phyloP scores from a whole-genome alignment of 2,797 vertebrate species.

The Paratrypauchen microcephalus region DNA sequence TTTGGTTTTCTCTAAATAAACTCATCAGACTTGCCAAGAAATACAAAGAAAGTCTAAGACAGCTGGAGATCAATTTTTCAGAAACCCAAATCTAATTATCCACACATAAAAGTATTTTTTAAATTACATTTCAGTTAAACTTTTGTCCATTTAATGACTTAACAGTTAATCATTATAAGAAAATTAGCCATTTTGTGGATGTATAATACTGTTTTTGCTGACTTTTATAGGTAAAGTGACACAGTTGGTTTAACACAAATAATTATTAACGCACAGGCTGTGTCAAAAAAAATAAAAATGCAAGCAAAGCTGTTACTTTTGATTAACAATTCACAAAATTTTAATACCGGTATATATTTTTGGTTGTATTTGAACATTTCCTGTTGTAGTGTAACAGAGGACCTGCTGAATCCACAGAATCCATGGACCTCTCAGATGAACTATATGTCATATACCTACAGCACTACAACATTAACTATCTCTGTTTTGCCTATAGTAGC shows the following conservation, averaged over 20 bases:
- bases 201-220: conserved; percentile 30
- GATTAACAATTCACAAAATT: background rate
- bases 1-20: conserved; percentile 12
- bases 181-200: conserved; percentile 16
- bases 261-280: conserved; percentile 17
- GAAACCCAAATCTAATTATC: conserved; percentile 6
- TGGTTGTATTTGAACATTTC: background rate
- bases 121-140: background rate
- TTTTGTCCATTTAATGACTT: background rate
- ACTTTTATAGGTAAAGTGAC: conserved; percentile 14
- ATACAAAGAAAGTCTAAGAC: conserved; percentile 5
- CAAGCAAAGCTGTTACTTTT: background rate
- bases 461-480: background rate
- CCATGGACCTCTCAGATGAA: too few species aligned
- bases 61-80: conserved; percentile 19
- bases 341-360: background rate
- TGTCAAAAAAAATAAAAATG: background rate
- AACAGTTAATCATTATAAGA: conserved; percentile 14
- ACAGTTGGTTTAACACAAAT: conserved; percentile 36
- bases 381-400: too few species aligned
- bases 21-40: conserved; percentile 20
- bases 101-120: background rate
- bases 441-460: background rate
- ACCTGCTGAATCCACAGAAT: too few species aligned
- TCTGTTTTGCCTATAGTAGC: background rate